Conservation (phyloP, 2,888 invertebrate species). For the Oscheius sp. region DNA sequence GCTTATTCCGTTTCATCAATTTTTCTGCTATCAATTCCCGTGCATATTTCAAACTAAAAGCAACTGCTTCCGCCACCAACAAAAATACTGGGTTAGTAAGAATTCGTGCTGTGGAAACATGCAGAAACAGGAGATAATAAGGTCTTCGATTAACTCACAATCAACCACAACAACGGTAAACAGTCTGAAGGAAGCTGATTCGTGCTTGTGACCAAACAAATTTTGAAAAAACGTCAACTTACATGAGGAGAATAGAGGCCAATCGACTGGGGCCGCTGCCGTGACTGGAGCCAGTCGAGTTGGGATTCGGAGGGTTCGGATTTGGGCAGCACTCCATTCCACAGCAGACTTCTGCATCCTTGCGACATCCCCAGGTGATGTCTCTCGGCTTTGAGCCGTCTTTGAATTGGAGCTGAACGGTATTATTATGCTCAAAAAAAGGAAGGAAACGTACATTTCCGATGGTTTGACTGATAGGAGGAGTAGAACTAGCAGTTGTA, state of each 20-base stretch:
- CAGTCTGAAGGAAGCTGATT: background rate
- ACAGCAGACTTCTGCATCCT: constrained; percentile 54
- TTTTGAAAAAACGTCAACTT: background rate
- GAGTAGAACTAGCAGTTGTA: constrained; percentile 53
- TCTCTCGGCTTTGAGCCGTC: constrained; percentile 68
- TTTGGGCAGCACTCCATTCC: constrained; percentile 69
- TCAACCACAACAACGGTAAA: background rate
- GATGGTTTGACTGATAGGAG: constrained; percentile 29
- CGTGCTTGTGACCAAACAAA: background rate
- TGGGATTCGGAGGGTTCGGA: constrained; percentile 29
- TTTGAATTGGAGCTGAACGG: constrained; percentile 64
- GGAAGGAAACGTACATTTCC: constrained; percentile 8
- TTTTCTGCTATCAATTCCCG: too few species aligned
- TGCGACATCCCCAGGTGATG: constrained; percentile 65
- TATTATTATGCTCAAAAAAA: background rate
- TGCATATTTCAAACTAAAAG: background rate
- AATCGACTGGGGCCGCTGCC: background rate
- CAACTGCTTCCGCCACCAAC: background rate
- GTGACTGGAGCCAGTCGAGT: background rate
- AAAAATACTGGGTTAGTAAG: background rate
- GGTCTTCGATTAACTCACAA: constrained; percentile 4
- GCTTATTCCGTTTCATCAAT: too few species aligned
- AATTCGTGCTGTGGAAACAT: background rate
- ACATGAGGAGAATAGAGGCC: constrained; percentile 26
- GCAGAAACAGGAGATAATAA: background rate